Conservation (phyloP, 2,888 invertebrate species). For the Congeria kusceri region DNA sequence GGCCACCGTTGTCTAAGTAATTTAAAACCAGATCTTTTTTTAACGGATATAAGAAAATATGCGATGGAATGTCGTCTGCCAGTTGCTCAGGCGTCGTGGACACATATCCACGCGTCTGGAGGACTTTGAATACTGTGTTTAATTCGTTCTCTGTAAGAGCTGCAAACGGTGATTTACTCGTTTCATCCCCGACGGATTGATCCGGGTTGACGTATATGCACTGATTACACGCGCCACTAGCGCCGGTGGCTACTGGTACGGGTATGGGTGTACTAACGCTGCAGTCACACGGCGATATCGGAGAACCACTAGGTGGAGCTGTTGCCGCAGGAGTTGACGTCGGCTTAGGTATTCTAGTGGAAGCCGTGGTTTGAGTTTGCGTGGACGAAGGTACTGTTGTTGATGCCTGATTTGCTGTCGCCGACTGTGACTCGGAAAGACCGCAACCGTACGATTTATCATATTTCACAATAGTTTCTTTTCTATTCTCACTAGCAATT, state of each 20-base stretch:
- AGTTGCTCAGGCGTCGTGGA: neutral
- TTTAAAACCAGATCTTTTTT: conserved; percentile 49
- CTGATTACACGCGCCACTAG: neutral
- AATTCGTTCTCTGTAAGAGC: conserved; percentile 56
- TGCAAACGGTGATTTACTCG: conserved; percentile 40
- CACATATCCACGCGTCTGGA: conserved; percentile 12
- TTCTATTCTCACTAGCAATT: conserved; percentile 4
- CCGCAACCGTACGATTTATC: too few species aligned
- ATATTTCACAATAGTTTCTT: too few species aligned
- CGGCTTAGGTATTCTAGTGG: too few species aligned
- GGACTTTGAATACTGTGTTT: conserved; percentile 7
- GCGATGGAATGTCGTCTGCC: conserved; percentile 24
- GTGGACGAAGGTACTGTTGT: neutral
- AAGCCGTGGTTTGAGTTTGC: neutral
- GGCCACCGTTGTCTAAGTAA: conserved; percentile 55
- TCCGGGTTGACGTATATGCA: conserved; percentile 35
- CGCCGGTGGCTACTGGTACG: neutral
- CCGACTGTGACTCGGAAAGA: neutral
- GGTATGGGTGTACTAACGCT: neutral
- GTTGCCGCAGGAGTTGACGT: neutral
- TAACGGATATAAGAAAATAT: conserved; percentile 48
- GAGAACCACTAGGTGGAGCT: neutral
- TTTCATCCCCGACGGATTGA: conserved; percentile 13
- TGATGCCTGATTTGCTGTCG: neutral
- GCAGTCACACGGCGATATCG: conserved; percentile 11